A percentile compares a stretch with the other conserved stretches of the same genome.
Evolutionary conservation across 2,797 vertebrate genomes (phyloP).

Genomic region (Danio jaintianensis): DNA sequence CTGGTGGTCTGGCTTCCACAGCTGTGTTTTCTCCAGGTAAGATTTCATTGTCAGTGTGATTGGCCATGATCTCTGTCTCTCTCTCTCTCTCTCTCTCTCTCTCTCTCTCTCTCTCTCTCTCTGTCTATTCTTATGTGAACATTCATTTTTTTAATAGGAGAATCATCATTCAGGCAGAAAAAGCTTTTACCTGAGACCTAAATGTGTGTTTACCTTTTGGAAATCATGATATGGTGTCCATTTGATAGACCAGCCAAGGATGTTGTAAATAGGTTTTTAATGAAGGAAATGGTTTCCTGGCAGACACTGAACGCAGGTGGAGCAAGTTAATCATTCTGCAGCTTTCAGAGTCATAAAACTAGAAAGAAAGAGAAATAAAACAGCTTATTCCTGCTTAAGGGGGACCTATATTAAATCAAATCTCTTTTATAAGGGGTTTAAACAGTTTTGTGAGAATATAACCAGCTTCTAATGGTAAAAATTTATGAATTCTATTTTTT

Average conservation of each 20-base stretch:
- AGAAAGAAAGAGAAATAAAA: not conserved
- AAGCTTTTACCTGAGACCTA: not conserved
- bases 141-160: not conserved
- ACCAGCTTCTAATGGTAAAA: no score
- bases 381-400: not conserved
- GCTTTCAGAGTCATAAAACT: not conserved
- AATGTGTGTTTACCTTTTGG: not conserved
- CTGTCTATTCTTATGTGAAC: no score
- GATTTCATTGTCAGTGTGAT: not conserved
- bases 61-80: not conserved
- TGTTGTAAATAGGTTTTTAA: not conserved
- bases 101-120: not conserved
- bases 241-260: not conserved
- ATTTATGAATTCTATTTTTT: no score
- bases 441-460: no score
- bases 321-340: not conserved
- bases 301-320: not conserved
- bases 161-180: not conserved
- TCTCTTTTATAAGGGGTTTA: not conserved
- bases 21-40: constrained; percentile 19
- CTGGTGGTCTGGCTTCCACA: constrained; percentile 6
- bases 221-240: not conserved
- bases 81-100: not conserved
- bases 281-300: not conserved
- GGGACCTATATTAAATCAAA: not conserved